Evolutionary conservation across 2,113 vertebrate genomes (phyloP).

Genomic region (Sinocyclocheilus grahami): DNA sequence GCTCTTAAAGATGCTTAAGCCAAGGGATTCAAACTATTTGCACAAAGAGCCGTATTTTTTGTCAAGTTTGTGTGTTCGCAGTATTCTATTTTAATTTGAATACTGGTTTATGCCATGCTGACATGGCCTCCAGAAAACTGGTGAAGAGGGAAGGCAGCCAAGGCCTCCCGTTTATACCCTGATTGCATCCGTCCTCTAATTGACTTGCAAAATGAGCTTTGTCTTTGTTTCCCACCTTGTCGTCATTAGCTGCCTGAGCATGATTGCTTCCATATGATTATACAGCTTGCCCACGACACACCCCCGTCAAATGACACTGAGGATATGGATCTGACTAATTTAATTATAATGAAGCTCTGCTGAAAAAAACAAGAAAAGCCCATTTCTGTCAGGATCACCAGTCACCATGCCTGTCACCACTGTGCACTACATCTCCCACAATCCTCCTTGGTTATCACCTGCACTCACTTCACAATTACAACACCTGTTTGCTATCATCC

Average conservation of each 20-base stretch:
- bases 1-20: not conserved
- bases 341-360: not conserved
- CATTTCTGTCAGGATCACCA: too few relatives aligned
- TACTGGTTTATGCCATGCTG: not conserved
- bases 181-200: conserved; percentile 37
- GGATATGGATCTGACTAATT: not conserved
- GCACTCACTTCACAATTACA: too few relatives aligned
- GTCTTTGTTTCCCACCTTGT: conserved; percentile 11
- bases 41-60: not conserved
- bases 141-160: not conserved
- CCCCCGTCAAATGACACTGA: not conserved
- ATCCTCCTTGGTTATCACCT: too few relatives aligned
- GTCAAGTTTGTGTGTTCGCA: not conserved
- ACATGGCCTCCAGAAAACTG: not conserved
- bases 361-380: not conserved
- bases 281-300: not conserved
- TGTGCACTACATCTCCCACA: too few relatives aligned
- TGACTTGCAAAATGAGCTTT: conserved; percentile 21
- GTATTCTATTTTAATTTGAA: not conserved
- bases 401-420: too few relatives aligned
- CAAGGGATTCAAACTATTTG: not conserved
- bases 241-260: not conserved
- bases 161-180: not conserved
- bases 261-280: not conserved
- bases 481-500: too few relatives aligned